Percentiles rank a stretch among this genome's conserved stretches.
Evolutionary conservation across 2,113 vertebrate species (phyloP).

Genomic region (Clinocottus analis): DNA sequence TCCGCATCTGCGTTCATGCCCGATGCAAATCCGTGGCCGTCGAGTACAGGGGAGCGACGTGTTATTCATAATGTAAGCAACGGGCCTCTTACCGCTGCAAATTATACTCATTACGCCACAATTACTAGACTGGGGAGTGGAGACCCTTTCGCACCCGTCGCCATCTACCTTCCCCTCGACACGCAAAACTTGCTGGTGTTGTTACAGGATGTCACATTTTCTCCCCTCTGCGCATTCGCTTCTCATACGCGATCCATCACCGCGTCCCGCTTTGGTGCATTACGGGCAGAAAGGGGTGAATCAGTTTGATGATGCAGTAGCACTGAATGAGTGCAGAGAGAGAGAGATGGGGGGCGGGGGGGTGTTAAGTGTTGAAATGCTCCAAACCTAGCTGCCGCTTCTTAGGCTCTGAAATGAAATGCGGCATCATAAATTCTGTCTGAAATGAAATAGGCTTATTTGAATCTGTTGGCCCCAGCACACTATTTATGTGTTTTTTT

Average conservation of each 20-base stretch:
- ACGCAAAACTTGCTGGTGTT: conserved; percentile 23
- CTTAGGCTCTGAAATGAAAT: conserved; percentile 48
- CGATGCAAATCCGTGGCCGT: not conserved
- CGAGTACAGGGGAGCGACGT: not conserved
- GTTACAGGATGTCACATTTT: conserved; percentile 46
- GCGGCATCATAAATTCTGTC: conserved; percentile 50
- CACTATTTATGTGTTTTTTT: conserved; percentile 53
- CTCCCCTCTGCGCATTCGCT: conserved; percentile 23
- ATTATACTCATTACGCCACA: conserved; percentile 45
- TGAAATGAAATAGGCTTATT: conserved; percentile 59
- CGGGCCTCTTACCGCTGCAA: conserved; percentile 28
- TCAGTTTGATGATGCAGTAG: conserved; percentile 44
- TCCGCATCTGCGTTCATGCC: not conserved
- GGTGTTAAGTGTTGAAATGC: conserved; percentile 41
- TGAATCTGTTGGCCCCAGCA: conserved; percentile 40
- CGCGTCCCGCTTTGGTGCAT: conserved; percentile 44
- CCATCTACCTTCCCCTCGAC: not conserved
- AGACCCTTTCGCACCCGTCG: too few relatives aligned
- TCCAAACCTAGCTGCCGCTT: conserved; percentile 25
- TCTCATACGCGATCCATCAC: conserved; percentile 32
- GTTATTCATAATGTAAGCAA: conserved; percentile 24
- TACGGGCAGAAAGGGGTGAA: conserved; percentile 54
- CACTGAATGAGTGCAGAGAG: conserved; percentile 28
- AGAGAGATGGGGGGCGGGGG: too few relatives aligned
- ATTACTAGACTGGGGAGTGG: conserved; percentile 17